A percentile compares a stretch with the other conserved stretches of the same genome.
phyloP scores from a whole-genome alignment of 2,888 invertebrate genomes.

The Cynaeus angustus region DNA sequence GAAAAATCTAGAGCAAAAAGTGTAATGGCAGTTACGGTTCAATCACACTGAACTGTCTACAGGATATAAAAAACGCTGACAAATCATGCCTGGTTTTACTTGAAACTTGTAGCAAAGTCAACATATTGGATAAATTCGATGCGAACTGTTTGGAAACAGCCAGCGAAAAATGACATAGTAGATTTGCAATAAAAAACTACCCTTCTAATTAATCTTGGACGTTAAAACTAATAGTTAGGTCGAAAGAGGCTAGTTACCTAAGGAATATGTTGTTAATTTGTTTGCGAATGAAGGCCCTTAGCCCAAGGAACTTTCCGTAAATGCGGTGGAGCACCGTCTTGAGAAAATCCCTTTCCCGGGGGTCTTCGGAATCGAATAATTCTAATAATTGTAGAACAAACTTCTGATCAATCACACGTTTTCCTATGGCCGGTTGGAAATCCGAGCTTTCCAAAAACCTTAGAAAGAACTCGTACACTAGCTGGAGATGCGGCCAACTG shows the following conservation, averaged over 20 bases:
- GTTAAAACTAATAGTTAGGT: too few relatives aligned
- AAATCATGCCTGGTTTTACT: too few relatives aligned
- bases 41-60: too few relatives aligned
- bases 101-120: too few relatives aligned
- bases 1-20: too few relatives aligned
- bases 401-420: constrained; percentile 94
- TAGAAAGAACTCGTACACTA: constrained; percentile 99
- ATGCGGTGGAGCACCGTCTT: constrained; percentile 99
- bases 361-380: constrained; percentile 97
- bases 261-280: constrained; percentile 98
- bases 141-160: too few relatives aligned
- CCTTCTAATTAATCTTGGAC: too few relatives aligned
- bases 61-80: too few relatives aligned
- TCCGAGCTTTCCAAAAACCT: constrained; percentile 98
- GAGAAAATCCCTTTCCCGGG: constrained; percentile 95
- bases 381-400: constrained; percentile 97
- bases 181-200: too few relatives aligned
- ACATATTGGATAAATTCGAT: too few relatives aligned
- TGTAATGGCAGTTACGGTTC: too few relatives aligned
- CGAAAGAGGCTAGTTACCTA: constrained; percentile 72
- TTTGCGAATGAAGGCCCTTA: constrained; percentile 97
- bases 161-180: too few relatives aligned
- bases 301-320: constrained; percentile 97
- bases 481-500: constrained; percentile 98
- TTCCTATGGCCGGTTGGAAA: constrained; percentile 94